These are phyloP conservation scores for Malurus splendens DNA, from an alignment of 2,797 vertebrate genomes.

Conservation along the genomic window DNA sequence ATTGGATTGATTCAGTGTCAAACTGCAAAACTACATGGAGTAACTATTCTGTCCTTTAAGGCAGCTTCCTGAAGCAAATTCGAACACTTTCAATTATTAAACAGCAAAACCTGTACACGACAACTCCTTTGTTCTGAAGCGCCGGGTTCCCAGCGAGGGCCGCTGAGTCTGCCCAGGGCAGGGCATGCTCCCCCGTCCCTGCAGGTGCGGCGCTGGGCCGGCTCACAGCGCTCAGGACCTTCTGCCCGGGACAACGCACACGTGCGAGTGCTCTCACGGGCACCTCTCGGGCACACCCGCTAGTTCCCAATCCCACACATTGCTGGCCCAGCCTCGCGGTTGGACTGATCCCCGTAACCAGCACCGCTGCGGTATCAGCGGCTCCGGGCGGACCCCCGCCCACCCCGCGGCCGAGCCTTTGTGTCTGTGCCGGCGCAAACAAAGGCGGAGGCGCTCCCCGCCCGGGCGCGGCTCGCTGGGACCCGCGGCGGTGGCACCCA, in stretches of 20 bases:
- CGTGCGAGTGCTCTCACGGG: not conserved
- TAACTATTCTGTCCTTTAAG: not conserved
- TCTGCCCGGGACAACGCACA: not conserved
- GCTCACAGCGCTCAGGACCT: not conserved
- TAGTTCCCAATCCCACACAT: not conserved
- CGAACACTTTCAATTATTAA: not conserved
- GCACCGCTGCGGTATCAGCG: not conserved
- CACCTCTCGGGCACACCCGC: not conserved
- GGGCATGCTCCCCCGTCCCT: not conserved
- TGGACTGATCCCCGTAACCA: rapidly evolving
- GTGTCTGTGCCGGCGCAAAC: not conserved
- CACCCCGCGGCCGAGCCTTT: not conserved
- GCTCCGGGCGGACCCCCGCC: not conserved
- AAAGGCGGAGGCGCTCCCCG: not conserved
- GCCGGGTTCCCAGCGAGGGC: not conserved
- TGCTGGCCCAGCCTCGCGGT: not conserved
- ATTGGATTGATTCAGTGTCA: not conserved
- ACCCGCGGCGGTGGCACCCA: constrained; percentile 63
- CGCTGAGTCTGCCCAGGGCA: not conserved
- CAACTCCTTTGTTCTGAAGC: constrained; percentile 41
- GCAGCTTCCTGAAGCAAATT: not conserved
- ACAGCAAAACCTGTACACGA: not conserved
- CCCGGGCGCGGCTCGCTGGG: not conserved
- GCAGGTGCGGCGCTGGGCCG: not conserved
- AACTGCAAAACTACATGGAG: not conserved